These are phyloP conservation scores for Sebastes diaconus DNA, from an alignment of 2,797 vertebrate species.

Conservation along the genomic window DNA sequence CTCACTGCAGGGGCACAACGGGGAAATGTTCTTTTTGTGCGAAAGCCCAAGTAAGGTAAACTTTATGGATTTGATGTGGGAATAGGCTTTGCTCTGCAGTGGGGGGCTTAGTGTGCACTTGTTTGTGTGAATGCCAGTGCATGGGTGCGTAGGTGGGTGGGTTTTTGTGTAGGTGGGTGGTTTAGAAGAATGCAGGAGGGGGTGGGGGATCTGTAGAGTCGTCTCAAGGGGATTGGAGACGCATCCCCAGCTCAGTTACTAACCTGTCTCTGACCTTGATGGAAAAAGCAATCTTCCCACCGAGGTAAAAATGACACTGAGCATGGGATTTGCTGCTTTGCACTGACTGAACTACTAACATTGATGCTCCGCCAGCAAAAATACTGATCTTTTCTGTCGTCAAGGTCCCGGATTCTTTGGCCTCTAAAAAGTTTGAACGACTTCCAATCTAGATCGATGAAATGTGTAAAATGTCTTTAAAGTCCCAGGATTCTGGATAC, in stretches of 20 bases:
- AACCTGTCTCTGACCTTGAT: conserved; percentile 80
- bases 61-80: conserved; percentile 75
- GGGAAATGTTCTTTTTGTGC: conserved; percentile 64
- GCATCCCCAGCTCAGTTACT: conserved; percentile 63
- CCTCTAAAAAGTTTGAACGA: conserved; percentile 14
- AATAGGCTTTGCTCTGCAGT: conserved; percentile 61
- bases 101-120: conserved; percentile 43
- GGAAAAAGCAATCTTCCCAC: conserved; percentile 78
- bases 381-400: conserved; percentile 16
- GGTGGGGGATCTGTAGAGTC: conserved; percentile 20
- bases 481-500: background rate
- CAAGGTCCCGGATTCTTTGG: background rate
- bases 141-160: conserved; percentile 4
- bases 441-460: conserved; percentile 26
- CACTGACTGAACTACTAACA: conserved; percentile 49
- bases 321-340: conserved; percentile 63
- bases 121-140: conserved; percentile 34
- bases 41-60: conserved; percentile 58
- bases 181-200: conserved; percentile 26
- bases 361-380: conserved; percentile 42
- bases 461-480: background rate
- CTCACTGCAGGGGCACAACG: conserved; percentile 29
- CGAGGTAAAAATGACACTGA: conserved; percentile 63
- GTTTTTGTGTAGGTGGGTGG: conserved; percentile 42
- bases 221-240: conserved; percentile 59